Base-by-base conservation (phyloP, 2,113 vertebrate genomes). In the Channa argus region DNA sequence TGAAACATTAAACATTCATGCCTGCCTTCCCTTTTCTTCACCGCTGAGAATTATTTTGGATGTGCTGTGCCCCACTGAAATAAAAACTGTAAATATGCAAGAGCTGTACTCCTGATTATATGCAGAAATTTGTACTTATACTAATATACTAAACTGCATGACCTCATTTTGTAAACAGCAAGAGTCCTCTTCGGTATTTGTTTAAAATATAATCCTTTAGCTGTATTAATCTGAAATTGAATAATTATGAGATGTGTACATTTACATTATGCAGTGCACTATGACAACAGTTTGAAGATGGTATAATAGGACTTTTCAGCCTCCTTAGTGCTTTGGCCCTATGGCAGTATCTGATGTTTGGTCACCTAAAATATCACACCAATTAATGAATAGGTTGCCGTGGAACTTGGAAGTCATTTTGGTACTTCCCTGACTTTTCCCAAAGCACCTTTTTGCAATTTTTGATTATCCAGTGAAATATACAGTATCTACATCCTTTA, bases 1-100 rank as follows among this genome's bases (percentile, higher is more conserved):
- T 69, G 68, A 63, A 64, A 59, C 5, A 7, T 76, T 75, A 77
- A 77, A 64, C 45, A 77, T 75, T 62, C 1, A 70, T 55, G 43
- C 37, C 1, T 70, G 6, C 41, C 15, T 62, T 39, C 41, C 12
- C 50, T 45, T 36, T 56, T 44, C 45, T 45, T 62, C 5, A 58
- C 49, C 39, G 61, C 45, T n/a, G 49, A 72, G 12, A 45, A 49
- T 47, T 66, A 3, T 39, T 71, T 56, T 54, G 69, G 55, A 11
- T 51, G 50, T 14, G 36, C 24, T 50, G 13, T 63, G 41, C 53
- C 37, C 37, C 3, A 45, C 3, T 56, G 60, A 41, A 79, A 24
- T 24, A 24, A 24, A 24, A 24, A 24, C 24, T 24, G 24, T 24
- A 24, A 24, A 24, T 24, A 24, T 24, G 24, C 24, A 24, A 24